Base-by-base conservation (phyloP, 2,113 vertebrate species). In the Procavia capensis region DNA sequence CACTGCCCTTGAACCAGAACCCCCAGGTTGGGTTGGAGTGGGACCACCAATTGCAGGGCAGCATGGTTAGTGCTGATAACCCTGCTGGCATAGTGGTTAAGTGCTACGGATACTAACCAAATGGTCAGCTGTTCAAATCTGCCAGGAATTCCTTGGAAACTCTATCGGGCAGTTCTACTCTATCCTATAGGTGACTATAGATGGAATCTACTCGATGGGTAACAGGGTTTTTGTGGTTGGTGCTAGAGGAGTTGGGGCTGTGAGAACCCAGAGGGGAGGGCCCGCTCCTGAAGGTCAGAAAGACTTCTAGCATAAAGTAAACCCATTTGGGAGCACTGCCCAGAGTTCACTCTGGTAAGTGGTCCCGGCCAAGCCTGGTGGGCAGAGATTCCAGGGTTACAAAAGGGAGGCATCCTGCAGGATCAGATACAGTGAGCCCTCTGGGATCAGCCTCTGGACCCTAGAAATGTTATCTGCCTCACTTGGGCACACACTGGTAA, bases 401-500 rank as follows among this genome's bases (percentile, higher is more conserved):
- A 70, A 74, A 93, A 79, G 16, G 54, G 16, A 80, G 76, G 47
- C 43, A 43, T 50, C 76, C 63, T 59, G 17, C 25, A 76, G 80
- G n/a, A 75, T 86, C 47, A n/a, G 17, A 75, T 54, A 43, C 34
- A 91, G 61, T 39, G 70, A 79, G 45, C 31, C 79, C 72, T 75
- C 68, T 43, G 63, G 54, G 39, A 50, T 41, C 13, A 25, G 39
- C 85, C 88, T 90, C 96, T 93, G 74, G 88, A 9, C 61, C 94
- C 74, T 85, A 63, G 57, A 91, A 88, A 92, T 80, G 70, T 85
- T 86, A 41, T 47, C 83, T 95, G 82, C 47, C 66, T 90, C 61
- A 19, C 90, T 36, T 66, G 64, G 64, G 39, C 47, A 89, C 91
- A 85, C 91, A 89, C 34, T 70, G 63, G 74, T 92, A 89, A 94